Percentiles rank a stretch among this genome's conserved stretches.
These are phyloP conservation scores for Cyclargus thomasi DNA, from an alignment of 1,140 invertebrate species.

Conservation along the genomic window DNA sequence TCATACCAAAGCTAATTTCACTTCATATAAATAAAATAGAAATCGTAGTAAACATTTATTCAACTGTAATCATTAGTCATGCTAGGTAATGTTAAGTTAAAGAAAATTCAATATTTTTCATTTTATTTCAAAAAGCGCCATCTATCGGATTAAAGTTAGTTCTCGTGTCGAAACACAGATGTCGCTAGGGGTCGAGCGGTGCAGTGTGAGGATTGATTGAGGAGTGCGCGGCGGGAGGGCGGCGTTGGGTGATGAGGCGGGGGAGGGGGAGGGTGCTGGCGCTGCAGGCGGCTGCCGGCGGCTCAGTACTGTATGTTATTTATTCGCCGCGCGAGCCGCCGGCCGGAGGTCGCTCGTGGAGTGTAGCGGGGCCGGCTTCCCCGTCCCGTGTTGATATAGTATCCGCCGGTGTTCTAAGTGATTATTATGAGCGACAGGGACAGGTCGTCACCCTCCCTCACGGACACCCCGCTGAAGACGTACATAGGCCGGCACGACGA, in stretches of 20 bases:
- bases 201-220: constrained; percentile 37
- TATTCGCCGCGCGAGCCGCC: constrained; percentile 67
- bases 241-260: constrained; percentile 14
- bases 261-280: too few relatives aligned
- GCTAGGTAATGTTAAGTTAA: too few relatives aligned
- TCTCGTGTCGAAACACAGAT: neutral
- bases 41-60: too few relatives aligned
- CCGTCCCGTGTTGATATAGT: constrained; percentile 59
- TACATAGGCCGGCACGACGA: constrained; percentile 84
- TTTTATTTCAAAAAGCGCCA: constrained; percentile 20
- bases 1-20: too few relatives aligned
- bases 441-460: constrained; percentile 84
- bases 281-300: constrained; percentile 28
- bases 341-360: constrained; percentile 69
- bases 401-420: constrained; percentile 59
- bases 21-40: neutral
- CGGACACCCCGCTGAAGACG: constrained; percentile 86
- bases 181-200: constrained; percentile 24
- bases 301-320: constrained; percentile 43
- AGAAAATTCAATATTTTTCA: neutral
- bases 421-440: constrained; percentile 84
- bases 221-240: constrained; percentile 25
- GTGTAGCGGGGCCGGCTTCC: constrained; percentile 62
- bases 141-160: constrained; percentile 7
- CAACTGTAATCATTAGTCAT: too few relatives aligned